Base-by-base conservation (phyloP, 2,888 invertebrate genomes). In the Tanypteryx hageni region DNA sequence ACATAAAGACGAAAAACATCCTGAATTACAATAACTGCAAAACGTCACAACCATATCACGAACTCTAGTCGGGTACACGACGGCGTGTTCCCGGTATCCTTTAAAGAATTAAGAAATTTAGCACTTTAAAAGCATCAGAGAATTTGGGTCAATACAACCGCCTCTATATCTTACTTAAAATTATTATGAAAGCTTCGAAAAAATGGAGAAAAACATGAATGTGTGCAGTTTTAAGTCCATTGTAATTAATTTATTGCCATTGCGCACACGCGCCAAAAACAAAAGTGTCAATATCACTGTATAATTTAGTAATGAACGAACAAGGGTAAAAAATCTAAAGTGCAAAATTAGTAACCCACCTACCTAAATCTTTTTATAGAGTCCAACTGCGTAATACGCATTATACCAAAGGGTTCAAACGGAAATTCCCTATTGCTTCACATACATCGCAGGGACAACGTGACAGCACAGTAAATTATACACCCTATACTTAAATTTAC, bases 261-360 rank as follows among this genome's bases (percentile, higher is more conserved):
- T 61, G 89, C 89, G 89, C 89, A 89, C 89, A 89, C 89, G 89
- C 89, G 89, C 89, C 89, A 89, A 89, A 89, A 89, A 89, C 89
- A 64, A 89, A 89, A 64, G 18, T 56, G 64, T 68, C 68, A 64
- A 68, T 64, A 44, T 61, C 68, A 64, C 22, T 61, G 64, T 18
- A 64, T 16, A 16, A 89, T 18, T 44, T 27, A 68, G 44, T 44
- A 10, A 44, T 16, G 10, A 0, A 27, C 22, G 64, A 44, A 61
- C 18, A 44, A 68, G n/a, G 31, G n/a, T 9, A 31, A 64, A 11
- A 3, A 1, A 64, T 31, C 14, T n/a, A 11, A 0, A 44, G 18
- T 89, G 16, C n/a, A 89, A 18, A 64, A 89, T 13, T 89, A 44
- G n/a, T 64, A 14, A 89, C n/a, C 64, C 64, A 89, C 68, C 68